A percentile compares a stretch with the other conserved stretches of the same genome.
Evolutionary conservation across 2,888 invertebrate species (phyloP).

Genomic region (Eumacrocentrus americanus): DNA sequence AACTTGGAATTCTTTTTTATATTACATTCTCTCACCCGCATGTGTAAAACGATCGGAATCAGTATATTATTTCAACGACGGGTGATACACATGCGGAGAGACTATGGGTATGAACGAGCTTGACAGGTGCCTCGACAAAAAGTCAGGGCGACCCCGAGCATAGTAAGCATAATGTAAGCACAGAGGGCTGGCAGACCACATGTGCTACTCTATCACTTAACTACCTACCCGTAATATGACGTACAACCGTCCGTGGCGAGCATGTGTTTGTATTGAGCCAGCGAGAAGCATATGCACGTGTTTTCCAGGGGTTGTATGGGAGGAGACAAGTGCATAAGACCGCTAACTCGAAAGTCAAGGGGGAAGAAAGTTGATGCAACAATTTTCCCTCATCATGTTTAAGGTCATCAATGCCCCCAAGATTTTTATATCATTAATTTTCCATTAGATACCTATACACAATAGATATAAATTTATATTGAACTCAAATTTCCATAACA

Average conservation of each 20-base stretch:
- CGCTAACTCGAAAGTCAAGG: background rate
- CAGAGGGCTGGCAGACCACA: slow-evolving; percentile 59
- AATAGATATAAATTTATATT: background rate
- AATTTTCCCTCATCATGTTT: slow-evolving; percentile 10
- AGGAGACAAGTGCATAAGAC: slow-evolving; percentile 24
- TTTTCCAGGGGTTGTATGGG: slow-evolving; percentile 29
- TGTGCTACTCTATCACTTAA: slow-evolving; percentile 58
- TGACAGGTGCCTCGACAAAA: slow-evolving; percentile 60
- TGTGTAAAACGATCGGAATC: slow-evolving; percentile 51
- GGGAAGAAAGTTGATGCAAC: slow-evolving; percentile 2
- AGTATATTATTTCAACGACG: slow-evolving; percentile 55
- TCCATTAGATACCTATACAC: background rate
- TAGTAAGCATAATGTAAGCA: slow-evolving; percentile 53
- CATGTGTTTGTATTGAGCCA: slow-evolving; percentile 9
- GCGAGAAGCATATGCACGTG: slow-evolving; percentile 34
- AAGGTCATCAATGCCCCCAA: slow-evolving; percentile 2
- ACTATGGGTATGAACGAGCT: slow-evolving; percentile 51
- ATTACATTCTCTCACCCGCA: slow-evolving; percentile 47
- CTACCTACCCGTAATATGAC: slow-evolving; percentile 53
- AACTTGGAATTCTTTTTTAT: slow-evolving; percentile 39
- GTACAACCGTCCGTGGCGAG: slow-evolving; percentile 39
- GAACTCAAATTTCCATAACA: no score
- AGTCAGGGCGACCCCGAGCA: slow-evolving; percentile 31
- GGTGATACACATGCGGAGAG: slow-evolving; percentile 48
- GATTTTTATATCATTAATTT: background rate